These are phyloP conservation scores for Bellardia pandia DNA, from an alignment of 2,888 invertebrate genomes.

Conservation along the genomic window DNA sequence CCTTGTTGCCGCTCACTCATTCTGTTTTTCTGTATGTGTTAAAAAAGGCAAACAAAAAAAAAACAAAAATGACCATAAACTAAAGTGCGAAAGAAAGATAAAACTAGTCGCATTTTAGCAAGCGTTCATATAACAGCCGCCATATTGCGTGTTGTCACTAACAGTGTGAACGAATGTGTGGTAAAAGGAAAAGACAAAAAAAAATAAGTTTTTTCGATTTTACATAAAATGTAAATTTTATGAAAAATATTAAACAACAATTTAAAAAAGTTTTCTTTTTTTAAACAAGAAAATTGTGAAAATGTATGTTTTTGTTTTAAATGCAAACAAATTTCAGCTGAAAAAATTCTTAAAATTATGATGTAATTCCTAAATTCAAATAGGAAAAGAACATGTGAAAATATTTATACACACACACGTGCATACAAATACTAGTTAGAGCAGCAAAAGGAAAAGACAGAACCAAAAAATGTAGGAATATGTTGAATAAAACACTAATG, in stretches of 20 bases:
- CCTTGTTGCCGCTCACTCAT: slow-evolving; percentile 69
- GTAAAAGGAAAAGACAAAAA: slow-evolving; percentile 42
- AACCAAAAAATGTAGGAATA: slow-evolving; percentile 18
- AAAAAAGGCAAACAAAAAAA: slow-evolving; percentile 20
- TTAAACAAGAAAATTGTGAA: slow-evolving; percentile 8
- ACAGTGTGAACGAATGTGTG: slow-evolving; percentile 72
- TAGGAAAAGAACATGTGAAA: slow-evolving; percentile 7
- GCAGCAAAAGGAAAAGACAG: not conserved
- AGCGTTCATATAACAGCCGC: slow-evolving; percentile 78
- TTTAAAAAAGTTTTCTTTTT: not conserved
- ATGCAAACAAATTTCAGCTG: slow-evolving; percentile 6
- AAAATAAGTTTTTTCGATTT: not conserved
- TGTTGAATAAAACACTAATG: not conserved
- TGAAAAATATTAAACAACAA: not conserved
- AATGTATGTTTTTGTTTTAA: slow-evolving; percentile 20
- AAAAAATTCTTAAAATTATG: slow-evolving; percentile 16
- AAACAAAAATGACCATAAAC: slow-evolving; percentile 59
- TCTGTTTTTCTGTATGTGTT: slow-evolving; percentile 29
- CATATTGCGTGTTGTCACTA: slow-evolving; percentile 74
- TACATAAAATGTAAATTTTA: not conserved
- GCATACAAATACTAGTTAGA: too few species aligned
- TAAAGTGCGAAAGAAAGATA: slow-evolving; percentile 77
- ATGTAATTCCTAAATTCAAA: slow-evolving; percentile 26
- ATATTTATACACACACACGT: slow-evolving; percentile 16
- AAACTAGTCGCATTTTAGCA: slow-evolving; percentile 80